Conservation (phyloP, 2,888 invertebrate species). For the Polietes domitor region DNA sequence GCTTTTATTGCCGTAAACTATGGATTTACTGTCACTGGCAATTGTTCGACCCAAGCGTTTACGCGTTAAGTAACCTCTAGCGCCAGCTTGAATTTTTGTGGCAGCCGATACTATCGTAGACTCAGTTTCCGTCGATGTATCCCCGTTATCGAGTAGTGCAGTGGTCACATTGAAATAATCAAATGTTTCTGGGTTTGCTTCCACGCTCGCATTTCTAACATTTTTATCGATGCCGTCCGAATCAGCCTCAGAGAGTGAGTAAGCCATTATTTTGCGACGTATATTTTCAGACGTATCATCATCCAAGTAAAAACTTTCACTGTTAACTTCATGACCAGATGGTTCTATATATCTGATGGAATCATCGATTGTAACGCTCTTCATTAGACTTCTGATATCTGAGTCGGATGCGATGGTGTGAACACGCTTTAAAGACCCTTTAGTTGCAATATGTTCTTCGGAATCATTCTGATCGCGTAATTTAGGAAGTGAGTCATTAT, state of each 20-base stretch:
- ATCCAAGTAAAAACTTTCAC: conserved; percentile 72
- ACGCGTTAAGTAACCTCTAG: conserved; percentile 77
- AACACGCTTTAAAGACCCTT: conserved; percentile 70
- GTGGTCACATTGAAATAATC: conserved; percentile 78
- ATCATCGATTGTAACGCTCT: conserved; percentile 73
- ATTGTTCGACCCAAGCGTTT: conserved; percentile 74
- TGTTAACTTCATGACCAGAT: conserved; percentile 62
- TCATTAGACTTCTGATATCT: conserved; percentile 69
- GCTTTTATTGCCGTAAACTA: conserved; percentile 70
- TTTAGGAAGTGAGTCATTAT: conserved; percentile 46
- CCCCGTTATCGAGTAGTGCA: conserved; percentile 74
- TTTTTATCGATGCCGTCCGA: conserved; percentile 76
- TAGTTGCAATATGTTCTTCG: conserved; percentile 28
- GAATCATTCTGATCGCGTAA: not conserved
- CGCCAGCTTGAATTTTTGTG: conserved; percentile 79
- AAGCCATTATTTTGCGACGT: conserved; percentile 77
- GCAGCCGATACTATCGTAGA: conserved; percentile 79
- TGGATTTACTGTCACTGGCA: conserved; percentile 71
- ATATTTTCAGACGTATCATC: conserved; percentile 76
- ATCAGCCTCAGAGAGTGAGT: conserved; percentile 78
- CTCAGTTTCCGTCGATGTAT: conserved; percentile 79
- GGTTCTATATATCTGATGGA: conserved; percentile 64
- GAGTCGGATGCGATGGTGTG: conserved; percentile 72
- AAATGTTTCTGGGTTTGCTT: conserved; percentile 56
- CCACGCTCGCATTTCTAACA: not conserved